phyloP scores from a whole-genome alignment of 2,113 vertebrate genomes.

The Pao palembangensis region DNA sequence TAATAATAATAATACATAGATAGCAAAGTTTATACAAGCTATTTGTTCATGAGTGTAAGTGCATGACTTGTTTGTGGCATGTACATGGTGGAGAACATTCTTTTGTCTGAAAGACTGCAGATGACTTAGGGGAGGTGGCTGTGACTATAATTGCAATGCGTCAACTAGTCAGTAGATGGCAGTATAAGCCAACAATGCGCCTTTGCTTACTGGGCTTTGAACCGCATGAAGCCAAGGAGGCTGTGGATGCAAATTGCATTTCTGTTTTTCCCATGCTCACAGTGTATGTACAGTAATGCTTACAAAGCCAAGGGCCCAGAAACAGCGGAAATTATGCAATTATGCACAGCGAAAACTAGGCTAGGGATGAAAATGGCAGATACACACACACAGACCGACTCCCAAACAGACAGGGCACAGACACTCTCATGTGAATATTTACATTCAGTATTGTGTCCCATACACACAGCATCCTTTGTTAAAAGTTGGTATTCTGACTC shows the following conservation, averaged over 20 bases:
- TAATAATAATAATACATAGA: too few relatives aligned
- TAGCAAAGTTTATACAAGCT: too few relatives aligned
- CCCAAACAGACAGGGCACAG: constrained; percentile 34
- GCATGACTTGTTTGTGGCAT: too few relatives aligned
- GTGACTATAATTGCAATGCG: too few relatives aligned
- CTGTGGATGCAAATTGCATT: not conserved
- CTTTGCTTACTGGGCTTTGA: too few relatives aligned
- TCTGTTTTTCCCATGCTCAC: constrained; percentile 24
- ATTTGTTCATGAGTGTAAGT: too few relatives aligned
- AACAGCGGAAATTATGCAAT: constrained; percentile 59
- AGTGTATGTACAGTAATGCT: constrained; percentile 70
- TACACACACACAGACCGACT: constrained; percentile 33
- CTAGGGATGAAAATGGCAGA: constrained; percentile 34
- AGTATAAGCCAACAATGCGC: too few relatives aligned
- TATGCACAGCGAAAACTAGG: constrained; percentile 48
- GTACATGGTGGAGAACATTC: too few relatives aligned
- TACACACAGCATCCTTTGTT: constrained; percentile 66
- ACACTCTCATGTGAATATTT: constrained; percentile 49
- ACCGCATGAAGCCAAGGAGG: too few relatives aligned
- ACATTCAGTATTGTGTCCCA: constrained; percentile 43
- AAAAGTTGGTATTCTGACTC: constrained; percentile 73
- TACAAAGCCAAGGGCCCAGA: constrained; percentile 59
- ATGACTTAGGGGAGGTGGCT: too few relatives aligned
- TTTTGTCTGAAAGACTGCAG: too few relatives aligned
- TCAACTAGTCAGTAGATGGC: too few relatives aligned